Conservation (phyloP, 2,888 invertebrate genomes). For the Eristalis intricaria region DNA sequence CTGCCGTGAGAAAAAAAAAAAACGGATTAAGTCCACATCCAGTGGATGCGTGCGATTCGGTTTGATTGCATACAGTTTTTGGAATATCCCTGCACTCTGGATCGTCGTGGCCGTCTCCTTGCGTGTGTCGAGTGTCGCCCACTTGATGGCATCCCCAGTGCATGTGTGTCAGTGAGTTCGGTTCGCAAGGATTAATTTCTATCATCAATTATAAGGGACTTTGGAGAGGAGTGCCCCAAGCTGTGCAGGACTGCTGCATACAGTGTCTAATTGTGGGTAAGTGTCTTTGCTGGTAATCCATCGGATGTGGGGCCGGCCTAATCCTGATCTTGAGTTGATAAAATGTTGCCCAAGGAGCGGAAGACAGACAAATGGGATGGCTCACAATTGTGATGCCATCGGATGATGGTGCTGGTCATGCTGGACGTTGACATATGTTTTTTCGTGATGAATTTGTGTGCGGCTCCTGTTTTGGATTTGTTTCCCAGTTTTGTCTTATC, state of each 20-base stretch:
- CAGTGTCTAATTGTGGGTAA: slow-evolving; percentile 65
- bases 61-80: background rate
- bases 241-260: slow-evolving; percentile 43
- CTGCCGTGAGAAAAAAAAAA: too few relatives aligned
- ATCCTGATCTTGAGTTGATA: slow-evolving; percentile 53
- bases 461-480: slow-evolving; percentile 7
- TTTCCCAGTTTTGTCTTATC: background rate
- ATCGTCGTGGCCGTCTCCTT: background rate
- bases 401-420: background rate
- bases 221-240: slow-evolving; percentile 28
- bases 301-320: slow-evolving; percentile 29
- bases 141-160: background rate
- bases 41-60: background rate
- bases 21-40: background rate
- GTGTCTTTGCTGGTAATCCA: slow-evolving; percentile 63
- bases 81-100: background rate
- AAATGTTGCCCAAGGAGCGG: slow-evolving; percentile 39
- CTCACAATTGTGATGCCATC: slow-evolving; percentile 1
- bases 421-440: slow-evolving; percentile 54
- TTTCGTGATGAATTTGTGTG: slow-evolving; percentile 33
- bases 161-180: slow-evolving; percentile 7
- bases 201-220: slow-evolving; percentile 66
- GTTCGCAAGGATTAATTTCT: slow-evolving; percentile 61
- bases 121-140: background rate
- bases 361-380: slow-evolving; percentile 10